phyloP scores from a whole-genome alignment of 2,113 vertebrate species.

The Amblyopsis rosae region DNA sequence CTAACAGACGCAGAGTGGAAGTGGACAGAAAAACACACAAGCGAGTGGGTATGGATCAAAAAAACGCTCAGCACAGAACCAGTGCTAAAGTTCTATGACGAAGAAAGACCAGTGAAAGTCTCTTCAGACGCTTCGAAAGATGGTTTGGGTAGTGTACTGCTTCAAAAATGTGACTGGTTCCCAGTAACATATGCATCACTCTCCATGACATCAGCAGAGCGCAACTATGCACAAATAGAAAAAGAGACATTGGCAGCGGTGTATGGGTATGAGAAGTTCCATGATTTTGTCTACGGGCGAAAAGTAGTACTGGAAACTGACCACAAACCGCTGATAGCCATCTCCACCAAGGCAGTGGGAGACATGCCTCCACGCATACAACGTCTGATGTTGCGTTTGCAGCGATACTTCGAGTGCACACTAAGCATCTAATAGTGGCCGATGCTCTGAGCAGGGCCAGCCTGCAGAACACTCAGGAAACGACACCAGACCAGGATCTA shows the following conservation, averaged over 20 bases:
- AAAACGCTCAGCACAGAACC: slow-evolving; percentile 4
- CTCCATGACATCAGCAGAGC: not conserved
- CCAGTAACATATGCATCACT: slow-evolving; percentile 5
- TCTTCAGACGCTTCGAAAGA: slow-evolving; percentile 19
- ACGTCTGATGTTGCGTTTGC: not conserved
- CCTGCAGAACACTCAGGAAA: not conserved
- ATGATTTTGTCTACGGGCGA: not conserved
- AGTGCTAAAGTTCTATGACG: slow-evolving; percentile 15
- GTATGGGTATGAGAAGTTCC: slow-evolving; percentile 1
- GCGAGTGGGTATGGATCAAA: slow-evolving; percentile 10
- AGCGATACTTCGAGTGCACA: not conserved
- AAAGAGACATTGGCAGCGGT: not conserved
- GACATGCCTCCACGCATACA: not conserved
- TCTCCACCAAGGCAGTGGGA: not conserved
- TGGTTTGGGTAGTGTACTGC: slow-evolving; percentile 5
- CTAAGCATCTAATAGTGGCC: not conserved
- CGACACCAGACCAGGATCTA: not conserved
- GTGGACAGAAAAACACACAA: not conserved
- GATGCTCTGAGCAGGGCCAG: not conserved
- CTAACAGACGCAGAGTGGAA: not conserved
- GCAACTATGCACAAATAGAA: not conserved
- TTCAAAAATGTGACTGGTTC: slow-evolving; percentile 1
- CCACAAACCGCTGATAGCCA: not conserved
- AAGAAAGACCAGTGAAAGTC: slow-evolving; percentile 4
- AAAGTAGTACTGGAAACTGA: not conserved